A percentile compares a stretch with the other conserved stretches of the same genome.
Evolutionary conservation across 2,113 vertebrate species (phyloP).

Genomic region (Siniperca knerii): DNA sequence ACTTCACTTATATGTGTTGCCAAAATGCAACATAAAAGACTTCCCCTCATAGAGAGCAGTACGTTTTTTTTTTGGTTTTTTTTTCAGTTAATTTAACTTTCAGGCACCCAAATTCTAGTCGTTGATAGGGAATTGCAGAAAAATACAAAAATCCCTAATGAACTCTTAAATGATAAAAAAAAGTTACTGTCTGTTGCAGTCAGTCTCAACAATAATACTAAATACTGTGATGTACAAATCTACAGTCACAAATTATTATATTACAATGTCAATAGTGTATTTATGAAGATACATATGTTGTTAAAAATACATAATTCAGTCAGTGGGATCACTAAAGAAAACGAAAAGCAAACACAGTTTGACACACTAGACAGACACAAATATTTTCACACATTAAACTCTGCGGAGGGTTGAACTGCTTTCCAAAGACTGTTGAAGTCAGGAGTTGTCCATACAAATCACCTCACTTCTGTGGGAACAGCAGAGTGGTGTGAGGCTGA

Average conservation of each 20-base stretch:
- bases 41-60: not conserved
- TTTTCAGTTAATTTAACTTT: not conserved
- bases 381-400: not conserved
- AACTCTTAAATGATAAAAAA: not conserved
- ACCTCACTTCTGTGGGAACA: conserved; percentile 52
- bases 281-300: not conserved
- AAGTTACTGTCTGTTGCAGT: not conserved
- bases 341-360: not conserved
- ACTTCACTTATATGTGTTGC: not conserved
- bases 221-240: not conserved
- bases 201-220: not conserved
- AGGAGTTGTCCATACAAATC: conserved; percentile 42
- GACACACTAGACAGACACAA: not conserved
- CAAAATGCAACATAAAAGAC: conserved; percentile 9
- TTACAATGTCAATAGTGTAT: not conserved
- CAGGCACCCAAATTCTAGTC: not conserved
- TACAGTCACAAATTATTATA: not conserved
- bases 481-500: conserved; percentile 38
- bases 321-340: not conserved
- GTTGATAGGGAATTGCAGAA: not conserved
- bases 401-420: conserved; percentile 14
- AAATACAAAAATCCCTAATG: not conserved
- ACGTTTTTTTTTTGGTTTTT: too few species aligned
- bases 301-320: not conserved
- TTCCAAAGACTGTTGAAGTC: conserved; percentile 28